Evolutionary conservation across 2,888 invertebrate genomes (phyloP).

Genomic region (Toxonevra muliebris): DNA sequence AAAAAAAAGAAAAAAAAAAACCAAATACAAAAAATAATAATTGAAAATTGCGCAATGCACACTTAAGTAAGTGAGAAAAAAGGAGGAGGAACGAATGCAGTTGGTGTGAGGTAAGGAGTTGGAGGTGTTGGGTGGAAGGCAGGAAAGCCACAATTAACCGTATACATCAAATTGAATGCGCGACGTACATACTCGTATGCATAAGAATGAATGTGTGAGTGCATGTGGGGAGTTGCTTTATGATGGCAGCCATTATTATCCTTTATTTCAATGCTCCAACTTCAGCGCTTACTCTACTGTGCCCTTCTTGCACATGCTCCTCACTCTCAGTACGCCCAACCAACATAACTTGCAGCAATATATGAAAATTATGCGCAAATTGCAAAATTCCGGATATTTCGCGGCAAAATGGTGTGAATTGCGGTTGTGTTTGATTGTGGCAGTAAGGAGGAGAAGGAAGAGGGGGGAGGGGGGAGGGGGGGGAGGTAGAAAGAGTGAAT

Average conservation of each 20-base stretch:
- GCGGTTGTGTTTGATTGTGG: too few relatives aligned
- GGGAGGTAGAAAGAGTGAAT: too few relatives aligned
- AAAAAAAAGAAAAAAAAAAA: too few relatives aligned
- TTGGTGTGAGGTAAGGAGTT: background rate
- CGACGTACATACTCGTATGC: background rate
- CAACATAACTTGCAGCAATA: background rate
- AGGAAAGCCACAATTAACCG: conserved; percentile 1
- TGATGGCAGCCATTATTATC: background rate
- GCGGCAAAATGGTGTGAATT: too few relatives aligned
- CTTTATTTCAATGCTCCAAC: too few relatives aligned
- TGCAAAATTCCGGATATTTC: conserved; percentile 2
- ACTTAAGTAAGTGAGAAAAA: conserved; percentile 19
- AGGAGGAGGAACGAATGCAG: background rate
- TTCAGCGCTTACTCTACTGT: too few relatives aligned
- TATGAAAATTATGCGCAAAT: conserved; percentile 4
- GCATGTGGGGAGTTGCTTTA: background rate
- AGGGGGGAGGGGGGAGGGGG: too few relatives aligned
- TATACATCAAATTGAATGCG: background rate
- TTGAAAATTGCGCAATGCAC: conserved; percentile 32
- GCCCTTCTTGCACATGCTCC: too few relatives aligned
- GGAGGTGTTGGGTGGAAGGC: background rate
- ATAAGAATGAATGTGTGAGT: background rate
- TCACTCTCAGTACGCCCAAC: too few relatives aligned
- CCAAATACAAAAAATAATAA: conserved; percentile 3
- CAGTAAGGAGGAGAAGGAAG: too few relatives aligned